Evolutionary conservation across 2,113 vertebrate genomes (phyloP).

Genomic region (Mobula birostris): DNA sequence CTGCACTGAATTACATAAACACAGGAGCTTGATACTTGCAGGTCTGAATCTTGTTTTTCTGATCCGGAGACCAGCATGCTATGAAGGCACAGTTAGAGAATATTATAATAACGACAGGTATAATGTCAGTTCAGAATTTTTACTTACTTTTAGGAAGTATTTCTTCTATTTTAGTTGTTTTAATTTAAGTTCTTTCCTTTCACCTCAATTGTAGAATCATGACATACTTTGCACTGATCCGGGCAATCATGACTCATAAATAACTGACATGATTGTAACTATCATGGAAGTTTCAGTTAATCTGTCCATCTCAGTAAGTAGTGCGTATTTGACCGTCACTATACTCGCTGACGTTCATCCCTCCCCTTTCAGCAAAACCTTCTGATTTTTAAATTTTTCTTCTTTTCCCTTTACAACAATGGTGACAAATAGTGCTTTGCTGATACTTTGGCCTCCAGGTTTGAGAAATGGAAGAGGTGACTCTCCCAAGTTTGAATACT

Average conservation of each 20-base stretch:
- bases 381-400: background rate
- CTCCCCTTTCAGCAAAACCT: background rate
- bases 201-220: background rate
- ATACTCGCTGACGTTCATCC: background rate
- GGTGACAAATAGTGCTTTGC: too few species aligned
- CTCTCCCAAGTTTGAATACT: too few species aligned
- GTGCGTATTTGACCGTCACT: background rate
- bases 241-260: background rate
- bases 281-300: background rate
- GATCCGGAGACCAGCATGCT: background rate
- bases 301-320: background rate
- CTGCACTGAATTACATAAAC: background rate
- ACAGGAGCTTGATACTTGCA: background rate
- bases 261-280: background rate
- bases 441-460: too few species aligned
- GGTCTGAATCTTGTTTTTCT: background rate
- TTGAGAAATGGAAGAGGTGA: too few species aligned
- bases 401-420: background rate
- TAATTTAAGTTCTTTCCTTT: background rate
- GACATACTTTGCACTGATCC: background rate
- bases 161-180: background rate
- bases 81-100: background rate
- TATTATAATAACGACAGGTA: background rate
- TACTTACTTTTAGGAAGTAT: background rate
- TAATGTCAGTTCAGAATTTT: background rate